A percentile compares a stretch with the other conserved stretches of the same genome.
phyloP scores from a whole-genome alignment of 2,113 vertebrate species.

The Oryzias javanicus region DNA sequence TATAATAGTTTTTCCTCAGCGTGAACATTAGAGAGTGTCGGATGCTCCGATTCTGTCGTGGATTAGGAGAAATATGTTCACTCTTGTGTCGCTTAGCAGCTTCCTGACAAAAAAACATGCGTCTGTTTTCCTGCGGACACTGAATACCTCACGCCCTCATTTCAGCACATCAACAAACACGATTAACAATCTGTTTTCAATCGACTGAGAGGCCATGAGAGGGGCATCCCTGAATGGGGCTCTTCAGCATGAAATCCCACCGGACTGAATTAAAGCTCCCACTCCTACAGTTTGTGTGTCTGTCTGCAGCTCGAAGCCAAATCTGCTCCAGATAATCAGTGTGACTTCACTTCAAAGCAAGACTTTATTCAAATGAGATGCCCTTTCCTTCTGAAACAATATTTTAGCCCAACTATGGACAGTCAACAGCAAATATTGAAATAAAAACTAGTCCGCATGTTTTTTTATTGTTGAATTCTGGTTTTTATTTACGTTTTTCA shows the following conservation, averaged over 20 bases:
- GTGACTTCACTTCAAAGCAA: conserved; percentile 89
- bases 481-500: no score
- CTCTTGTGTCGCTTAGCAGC: neutral
- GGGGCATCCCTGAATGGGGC: conserved; percentile 90
- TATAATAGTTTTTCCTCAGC: no score
- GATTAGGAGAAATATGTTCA: no score
- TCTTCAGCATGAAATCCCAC: conserved; percentile 89
- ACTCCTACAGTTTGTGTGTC: conserved; percentile 87
- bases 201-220: conserved; percentile 81
- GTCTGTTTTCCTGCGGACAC: conserved; percentile 1
- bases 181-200: conserved; percentile 73
- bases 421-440: neutral
- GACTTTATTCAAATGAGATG: conserved; percentile 84
- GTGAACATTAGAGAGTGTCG: no score
- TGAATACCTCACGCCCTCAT: conserved; percentile 11
- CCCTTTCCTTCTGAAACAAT: conserved; percentile 16
- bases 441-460: no score
- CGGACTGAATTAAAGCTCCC: conserved; percentile 87
- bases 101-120: neutral
- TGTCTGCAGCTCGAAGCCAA: conserved; percentile 82
- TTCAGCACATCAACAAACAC: conserved; percentile 28
- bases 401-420: neutral
- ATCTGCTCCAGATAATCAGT: conserved; percentile 94
- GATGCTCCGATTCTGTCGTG: no score
- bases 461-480: no score